phyloP scores from a whole-genome alignment of 1,140 invertebrate species.

The Ridgeia piscesae region DNA sequence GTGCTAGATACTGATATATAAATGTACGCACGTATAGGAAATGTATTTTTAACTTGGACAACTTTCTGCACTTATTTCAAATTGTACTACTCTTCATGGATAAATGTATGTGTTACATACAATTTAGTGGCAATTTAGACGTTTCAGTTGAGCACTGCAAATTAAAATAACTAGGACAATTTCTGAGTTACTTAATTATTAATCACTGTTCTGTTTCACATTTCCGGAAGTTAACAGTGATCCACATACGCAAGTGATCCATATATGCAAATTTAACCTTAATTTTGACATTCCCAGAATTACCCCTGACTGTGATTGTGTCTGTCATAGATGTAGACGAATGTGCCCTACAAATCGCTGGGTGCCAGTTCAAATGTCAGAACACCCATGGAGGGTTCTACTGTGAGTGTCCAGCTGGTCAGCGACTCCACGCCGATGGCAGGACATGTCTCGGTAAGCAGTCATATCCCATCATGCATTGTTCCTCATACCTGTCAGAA shows the following conservation, averaged over 20 bases:
- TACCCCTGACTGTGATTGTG: neutral
- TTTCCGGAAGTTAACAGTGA: neutral
- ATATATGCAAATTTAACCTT: neutral
- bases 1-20: no score
- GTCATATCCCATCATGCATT: constrained; percentile 15
- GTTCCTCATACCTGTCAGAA: neutral
- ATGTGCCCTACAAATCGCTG: constrained; percentile 48
- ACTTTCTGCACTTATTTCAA: neutral
- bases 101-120: neutral
- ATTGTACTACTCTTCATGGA: neutral
- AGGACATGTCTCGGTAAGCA: constrained; percentile 48
- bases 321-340: constrained; percentile 44
- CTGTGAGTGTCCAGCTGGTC: constrained; percentile 50
- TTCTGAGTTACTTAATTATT: neutral
- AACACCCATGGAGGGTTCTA: constrained; percentile 51
- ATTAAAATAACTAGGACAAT: neutral
- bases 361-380: constrained; percentile 50
- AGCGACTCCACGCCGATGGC: constrained; percentile 49
- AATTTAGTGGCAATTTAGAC: neutral
- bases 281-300: neutral
- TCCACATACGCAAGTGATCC: neutral
- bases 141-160: neutral
- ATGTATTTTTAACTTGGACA: neutral
- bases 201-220: neutral
- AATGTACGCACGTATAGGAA: neutral